phyloP scores from a whole-genome alignment of 2,888 invertebrate genomes.

The Salticus scenicus region DNA sequence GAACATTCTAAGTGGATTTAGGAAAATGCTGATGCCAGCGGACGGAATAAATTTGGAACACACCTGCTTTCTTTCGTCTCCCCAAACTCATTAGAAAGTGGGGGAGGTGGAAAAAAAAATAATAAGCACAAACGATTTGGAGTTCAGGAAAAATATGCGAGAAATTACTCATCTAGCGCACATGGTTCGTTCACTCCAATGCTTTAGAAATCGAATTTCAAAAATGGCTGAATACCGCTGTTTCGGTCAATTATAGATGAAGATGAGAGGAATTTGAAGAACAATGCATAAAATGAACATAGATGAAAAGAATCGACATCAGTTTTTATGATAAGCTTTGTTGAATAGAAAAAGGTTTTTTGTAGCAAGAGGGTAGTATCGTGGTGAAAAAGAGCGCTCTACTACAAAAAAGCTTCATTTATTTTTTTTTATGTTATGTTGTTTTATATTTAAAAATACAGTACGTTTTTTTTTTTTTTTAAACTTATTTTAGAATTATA shows the following conservation, averaged over 20 bases:
- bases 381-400: too few species aligned
- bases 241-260: background rate
- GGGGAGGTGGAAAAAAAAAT: background rate
- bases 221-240: background rate
- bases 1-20: slow-evolving; percentile 20
- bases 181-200: background rate
- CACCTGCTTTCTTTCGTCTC: slow-evolving; percentile 8
- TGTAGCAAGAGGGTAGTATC: too few species aligned
- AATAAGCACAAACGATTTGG: slow-evolving; percentile 5
- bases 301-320: too few species aligned
- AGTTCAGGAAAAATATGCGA: slow-evolving; percentile 8
- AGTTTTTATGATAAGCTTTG: too few species aligned
- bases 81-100: background rate
- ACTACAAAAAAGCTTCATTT: too few species aligned
- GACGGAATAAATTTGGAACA: slow-evolving; percentile 12
- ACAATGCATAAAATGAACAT: too few species aligned
- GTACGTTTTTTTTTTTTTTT: too few species aligned
- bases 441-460: too few species aligned
- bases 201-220: background rate
- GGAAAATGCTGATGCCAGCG: slow-evolving; percentile 15
- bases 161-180: slow-evolving; percentile 1
- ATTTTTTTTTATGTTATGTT: too few species aligned
- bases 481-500: too few species aligned
- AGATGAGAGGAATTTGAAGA: too few species aligned
- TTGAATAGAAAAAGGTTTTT: too few species aligned